Base-by-base conservation (phyloP, 1,140 invertebrate species). In the Pteromalus puparum region DNA sequence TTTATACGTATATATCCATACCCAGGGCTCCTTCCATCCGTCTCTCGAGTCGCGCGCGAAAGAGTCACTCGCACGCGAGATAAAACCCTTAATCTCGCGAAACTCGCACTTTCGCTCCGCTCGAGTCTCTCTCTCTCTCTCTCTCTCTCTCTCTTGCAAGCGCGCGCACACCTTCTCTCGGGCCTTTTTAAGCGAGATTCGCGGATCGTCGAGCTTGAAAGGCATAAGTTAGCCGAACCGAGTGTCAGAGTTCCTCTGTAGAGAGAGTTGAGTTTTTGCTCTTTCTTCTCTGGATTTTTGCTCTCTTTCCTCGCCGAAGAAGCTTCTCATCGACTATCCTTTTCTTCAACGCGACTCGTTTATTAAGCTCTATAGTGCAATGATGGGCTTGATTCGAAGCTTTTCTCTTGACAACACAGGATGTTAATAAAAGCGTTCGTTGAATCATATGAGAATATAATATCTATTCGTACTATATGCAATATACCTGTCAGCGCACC, bases 191-290 rank as follows among this genome's bases (percentile, higher is more conserved):
- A 85, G 84, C 67, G 65, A 82, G 83, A 53, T 86, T 87, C 75
- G 82, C 85, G 86, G 84, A 88, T 86, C 87, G 87, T 79, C 87
- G 76, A 87, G 86, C 84, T 79, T 85, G 72, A 88, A 88, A 82
- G 86, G 83, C 86, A 88, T 88, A 88, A 88, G 75, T 87, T 88
- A 84, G 46, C 74, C 46, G 42, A 79, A 81, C 30, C 53, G 67
- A 73, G 75, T 38, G 76, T 67, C 68, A 74, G 67, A 74, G 30
- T 15, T 72, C 53, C 18, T 7, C 53, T 61, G 53, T 61, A 18
- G 53, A 61, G 18, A 21, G 53, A 61, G 53, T 5, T 3, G 21
- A 80, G 65, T 15, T 80, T 84, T 84, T 73, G 24, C 48, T 42
- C 61, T 78, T 73, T 74, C 5, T 48, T 7, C 70, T 75, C 42